These are phyloP conservation scores for Tarsius wallacei DNA, from an alignment of 2,797 vertebrate genomes.

Conservation along the genomic window DNA sequence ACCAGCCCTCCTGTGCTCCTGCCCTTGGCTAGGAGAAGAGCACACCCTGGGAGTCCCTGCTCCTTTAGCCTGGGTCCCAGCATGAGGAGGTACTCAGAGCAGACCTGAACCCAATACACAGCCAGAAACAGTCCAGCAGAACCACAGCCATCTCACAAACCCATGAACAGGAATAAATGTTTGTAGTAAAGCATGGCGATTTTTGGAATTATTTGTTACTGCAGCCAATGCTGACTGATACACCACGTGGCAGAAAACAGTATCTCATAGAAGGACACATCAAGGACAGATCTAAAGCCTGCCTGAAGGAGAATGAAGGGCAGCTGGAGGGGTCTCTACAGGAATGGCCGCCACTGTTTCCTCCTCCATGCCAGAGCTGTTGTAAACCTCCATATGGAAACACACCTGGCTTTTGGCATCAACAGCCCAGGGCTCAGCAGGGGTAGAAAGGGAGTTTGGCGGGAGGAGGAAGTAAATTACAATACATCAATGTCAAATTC, in stretches of 20 bases:
- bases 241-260: neutral
- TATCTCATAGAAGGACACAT: neutral
- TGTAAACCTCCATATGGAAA: slow-evolving; percentile 70
- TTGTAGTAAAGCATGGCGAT: neutral
- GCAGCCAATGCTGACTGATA: slow-evolving; percentile 45
- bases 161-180: neutral
- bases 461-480: neutral
- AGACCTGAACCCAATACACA: neutral
- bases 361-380: slow-evolving; percentile 1
- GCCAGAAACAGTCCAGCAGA: slow-evolving; percentile 15
- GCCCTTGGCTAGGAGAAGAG: neutral
- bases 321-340: slow-evolving; percentile 1
- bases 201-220: slow-evolving; percentile 37
- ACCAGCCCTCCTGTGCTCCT: neutral
- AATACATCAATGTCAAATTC: slow-evolving; percentile 67
- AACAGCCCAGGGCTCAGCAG: neutral
- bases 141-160: neutral
- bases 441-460: slow-evolving; percentile 12
- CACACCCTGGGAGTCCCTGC: too few relatives aligned
- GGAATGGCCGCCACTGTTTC: neutral
- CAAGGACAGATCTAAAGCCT: neutral
- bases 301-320: slow-evolving; percentile 75
- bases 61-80: neutral
- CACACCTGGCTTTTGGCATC: slow-evolving; percentile 75
- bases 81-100: neutral